These are phyloP conservation scores for Pipistrellus pipistrellus DNA, from an alignment of 2,797 vertebrate species.

Conservation along the genomic window DNA sequence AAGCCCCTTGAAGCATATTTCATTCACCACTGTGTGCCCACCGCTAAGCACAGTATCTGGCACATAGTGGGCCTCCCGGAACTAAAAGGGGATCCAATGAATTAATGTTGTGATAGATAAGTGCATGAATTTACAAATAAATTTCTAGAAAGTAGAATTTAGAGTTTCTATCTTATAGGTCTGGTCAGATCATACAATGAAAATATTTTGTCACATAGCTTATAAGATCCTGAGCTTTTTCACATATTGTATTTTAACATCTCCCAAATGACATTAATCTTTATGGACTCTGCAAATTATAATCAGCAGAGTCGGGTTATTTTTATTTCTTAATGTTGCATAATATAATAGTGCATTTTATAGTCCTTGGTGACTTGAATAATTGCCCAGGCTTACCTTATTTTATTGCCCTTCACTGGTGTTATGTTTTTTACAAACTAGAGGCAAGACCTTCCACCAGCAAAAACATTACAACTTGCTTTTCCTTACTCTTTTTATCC, in stretches of 20 bases:
- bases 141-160: neutral
- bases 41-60: neutral
- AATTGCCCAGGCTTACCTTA: neutral
- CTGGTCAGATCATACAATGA: constrained; percentile 19
- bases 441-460: neutral
- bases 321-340: neutral
- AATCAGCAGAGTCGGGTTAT: neutral
- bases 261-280: neutral
- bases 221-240: constrained; percentile 19
- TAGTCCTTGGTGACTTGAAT: neutral
- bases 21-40: neutral
- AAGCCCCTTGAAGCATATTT: neutral
- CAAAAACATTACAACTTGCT: neutral
- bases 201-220: neutral
- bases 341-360: neutral
- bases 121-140: neutral
- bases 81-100: neutral
- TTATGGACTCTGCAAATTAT: constrained; percentile 20
- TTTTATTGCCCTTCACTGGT: neutral
- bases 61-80: neutral
- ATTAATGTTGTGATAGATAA: neutral
- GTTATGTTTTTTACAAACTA: neutral
- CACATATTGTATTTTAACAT: constrained; percentile 50
- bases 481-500: neutral
- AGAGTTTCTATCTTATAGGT: neutral